Evolutionary conservation across 64 coral and sea anemone species (phyloP).

Genomic region (Montipora capricornis): DNA sequence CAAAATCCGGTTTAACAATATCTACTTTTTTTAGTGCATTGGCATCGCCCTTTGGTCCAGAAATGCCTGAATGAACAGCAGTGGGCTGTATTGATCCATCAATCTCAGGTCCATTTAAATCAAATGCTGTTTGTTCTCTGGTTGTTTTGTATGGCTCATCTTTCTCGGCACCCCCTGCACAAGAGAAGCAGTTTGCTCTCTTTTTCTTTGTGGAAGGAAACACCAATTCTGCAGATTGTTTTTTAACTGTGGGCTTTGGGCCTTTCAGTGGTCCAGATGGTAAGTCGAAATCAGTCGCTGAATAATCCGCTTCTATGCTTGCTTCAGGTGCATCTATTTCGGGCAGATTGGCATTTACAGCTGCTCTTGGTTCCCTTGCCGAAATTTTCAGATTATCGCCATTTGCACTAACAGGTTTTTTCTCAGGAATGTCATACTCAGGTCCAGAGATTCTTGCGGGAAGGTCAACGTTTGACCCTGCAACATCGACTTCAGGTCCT

Average conservation of each 20-base stretch:
- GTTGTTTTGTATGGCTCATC: conserved; percentile 11
- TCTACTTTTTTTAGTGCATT: neutral
- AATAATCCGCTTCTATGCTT: neutral
- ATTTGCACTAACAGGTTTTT: too few species aligned
- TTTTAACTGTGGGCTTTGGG: neutral
- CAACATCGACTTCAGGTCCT: neutral
- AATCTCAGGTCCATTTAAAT: neutral
- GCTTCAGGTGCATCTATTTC: neutral
- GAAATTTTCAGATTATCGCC: neutral
- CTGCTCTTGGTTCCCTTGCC: neutral
- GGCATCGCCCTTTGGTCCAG: too few species aligned
- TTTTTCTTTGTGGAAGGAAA: conserved; percentile 21
- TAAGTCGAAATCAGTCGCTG: neutral
- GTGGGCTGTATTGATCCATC: neutral
- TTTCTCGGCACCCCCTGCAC: neutral
- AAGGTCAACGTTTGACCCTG: neutral
- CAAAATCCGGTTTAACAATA: too few species aligned
- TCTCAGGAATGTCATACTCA: neutral
- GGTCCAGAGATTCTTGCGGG: neutral
- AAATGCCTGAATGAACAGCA: too few species aligned
- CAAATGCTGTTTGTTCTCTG: neutral
- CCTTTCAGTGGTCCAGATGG: neutral
- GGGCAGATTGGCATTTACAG: neutral
- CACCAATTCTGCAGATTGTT: neutral
- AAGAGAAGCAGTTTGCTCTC: conserved; percentile 12